A percentile compares a stretch with the other conserved stretches of the same genome.
phyloP scores from a whole-genome alignment of 2,113 vertebrate genomes.

The Toxotes jaculatrix region DNA sequence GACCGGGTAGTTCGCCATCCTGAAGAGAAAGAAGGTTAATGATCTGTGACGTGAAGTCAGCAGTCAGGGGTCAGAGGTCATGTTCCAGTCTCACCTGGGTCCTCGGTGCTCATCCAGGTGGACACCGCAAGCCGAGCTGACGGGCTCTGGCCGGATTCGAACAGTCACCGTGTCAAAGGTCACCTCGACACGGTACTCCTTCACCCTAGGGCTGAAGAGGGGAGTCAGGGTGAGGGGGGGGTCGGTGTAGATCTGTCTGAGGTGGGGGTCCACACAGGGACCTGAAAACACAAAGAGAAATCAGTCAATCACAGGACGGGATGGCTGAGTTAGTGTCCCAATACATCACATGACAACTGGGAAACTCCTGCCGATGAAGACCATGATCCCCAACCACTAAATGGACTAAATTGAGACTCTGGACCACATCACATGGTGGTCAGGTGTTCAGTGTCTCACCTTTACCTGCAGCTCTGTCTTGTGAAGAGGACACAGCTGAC shows the following conservation, averaged over 20 bases:
- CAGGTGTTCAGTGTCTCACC: slow-evolving; percentile 30
- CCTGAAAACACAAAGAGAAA: slow-evolving; percentile 64
- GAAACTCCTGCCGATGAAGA: no score
- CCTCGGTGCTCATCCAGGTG: slow-evolving; percentile 89
- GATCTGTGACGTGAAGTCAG: not conserved
- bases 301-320: not conserved
- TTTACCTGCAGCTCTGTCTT: not conserved
- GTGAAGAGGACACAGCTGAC: not conserved
- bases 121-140: slow-evolving; percentile 84
- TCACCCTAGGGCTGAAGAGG: slow-evolving; percentile 89
- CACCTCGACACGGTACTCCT: slow-evolving; percentile 91
- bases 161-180: slow-evolving; percentile 91
- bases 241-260: slow-evolving; percentile 90
- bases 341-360: no score
- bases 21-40: slow-evolving; percentile 54
- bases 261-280: slow-evolving; percentile 85
- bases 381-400: no score
- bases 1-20: slow-evolving; percentile 89
- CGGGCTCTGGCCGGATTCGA: slow-evolving; percentile 87
- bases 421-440: no score
- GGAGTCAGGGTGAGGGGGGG: slow-evolving; percentile 90
- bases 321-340: not conserved
- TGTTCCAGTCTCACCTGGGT: slow-evolving; percentile 85
- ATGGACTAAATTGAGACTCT: no score
- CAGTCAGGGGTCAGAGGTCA: not conserved